phyloP scores from a whole-genome alignment of 2,888 invertebrate species.

The Urechis unicinctus region DNA sequence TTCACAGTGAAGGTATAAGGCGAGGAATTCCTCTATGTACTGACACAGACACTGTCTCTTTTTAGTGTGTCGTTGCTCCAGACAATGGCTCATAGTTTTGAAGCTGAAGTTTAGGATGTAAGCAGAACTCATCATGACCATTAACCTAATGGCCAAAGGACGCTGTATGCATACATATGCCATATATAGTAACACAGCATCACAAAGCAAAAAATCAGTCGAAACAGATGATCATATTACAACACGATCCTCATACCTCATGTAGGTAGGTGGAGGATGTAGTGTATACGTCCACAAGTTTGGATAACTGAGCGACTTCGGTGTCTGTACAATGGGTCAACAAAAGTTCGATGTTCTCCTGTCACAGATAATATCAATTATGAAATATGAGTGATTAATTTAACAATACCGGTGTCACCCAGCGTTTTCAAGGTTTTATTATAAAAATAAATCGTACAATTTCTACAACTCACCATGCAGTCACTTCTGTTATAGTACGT shows the following conservation, averaged over 20 bases:
- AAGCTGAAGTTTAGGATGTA: conserved; percentile 26
- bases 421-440: too few species aligned
- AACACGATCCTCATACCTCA: conserved; percentile 19
- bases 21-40: conserved; percentile 25
- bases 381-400: too few species aligned
- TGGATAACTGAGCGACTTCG: conserved; percentile 26
- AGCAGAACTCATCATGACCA: conserved; percentile 30
- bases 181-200: too few species aligned
- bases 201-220: background rate
- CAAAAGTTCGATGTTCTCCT: conserved; percentile 20
- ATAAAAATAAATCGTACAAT: background rate
- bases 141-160: conserved; percentile 28
- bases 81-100: conserved; percentile 19
- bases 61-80: conserved; percentile 22
- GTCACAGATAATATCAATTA: conserved; percentile 3
- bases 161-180: conserved; percentile 20
- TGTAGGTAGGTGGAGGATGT: conserved; percentile 23
- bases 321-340: conserved; percentile 25
- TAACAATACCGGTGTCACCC: too few species aligned
- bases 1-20: conserved; percentile 20
- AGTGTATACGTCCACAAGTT: conserved; percentile 28
- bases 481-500: conserved; percentile 28
- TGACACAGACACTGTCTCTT: conserved; percentile 26
- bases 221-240: too few species aligned
- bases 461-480: conserved; percentile 28